These are phyloP conservation scores for Dysdera silvatica DNA, from an alignment of 1,140 invertebrate species.

Conservation along the genomic window DNA sequence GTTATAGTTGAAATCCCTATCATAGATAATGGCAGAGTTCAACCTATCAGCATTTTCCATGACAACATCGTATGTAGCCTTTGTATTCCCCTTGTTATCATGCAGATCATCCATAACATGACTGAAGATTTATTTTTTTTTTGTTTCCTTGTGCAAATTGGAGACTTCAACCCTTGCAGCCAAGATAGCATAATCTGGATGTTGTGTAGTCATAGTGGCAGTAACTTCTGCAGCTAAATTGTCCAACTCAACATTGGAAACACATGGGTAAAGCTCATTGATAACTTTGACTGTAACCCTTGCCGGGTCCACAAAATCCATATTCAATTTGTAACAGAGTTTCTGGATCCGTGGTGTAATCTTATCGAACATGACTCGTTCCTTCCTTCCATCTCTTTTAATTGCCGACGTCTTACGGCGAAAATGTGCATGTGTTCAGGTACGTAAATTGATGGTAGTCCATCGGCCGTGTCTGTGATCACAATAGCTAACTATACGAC, in stretches of 20 bases:
- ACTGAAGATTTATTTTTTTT: constrained; percentile 77
- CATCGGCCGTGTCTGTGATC: too few species aligned
- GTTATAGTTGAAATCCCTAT: constrained; percentile 93
- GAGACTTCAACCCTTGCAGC: constrained; percentile 93
- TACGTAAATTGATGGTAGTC: too few species aligned
- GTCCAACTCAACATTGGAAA: constrained; percentile 93
- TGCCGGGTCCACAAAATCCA: constrained; percentile 85
- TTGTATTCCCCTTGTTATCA: constrained; percentile 70
- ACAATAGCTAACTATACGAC: too few species aligned
- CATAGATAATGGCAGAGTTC: constrained; percentile 95
- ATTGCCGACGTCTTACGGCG: too few species aligned
- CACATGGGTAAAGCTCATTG: constrained; percentile 85
- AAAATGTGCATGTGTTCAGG: too few species aligned
- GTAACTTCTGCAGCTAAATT: constrained; percentile 95
- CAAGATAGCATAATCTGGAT: constrained; percentile 93
- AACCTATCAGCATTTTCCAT: constrained; percentile 76
- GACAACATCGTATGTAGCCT: constrained; percentile 73
- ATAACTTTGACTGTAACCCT: constrained; percentile 59
- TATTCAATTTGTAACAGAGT: constrained; percentile 89
- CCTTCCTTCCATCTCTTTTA: constrained; percentile 81
- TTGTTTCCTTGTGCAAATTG: constrained; percentile 95
- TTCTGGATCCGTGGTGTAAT: constrained; percentile 93
- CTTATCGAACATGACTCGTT: constrained; percentile 94
- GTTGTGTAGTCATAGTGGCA: constrained; percentile 89
- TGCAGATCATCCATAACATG: constrained; percentile 85